phyloP scores from a whole-genome alignment of 1,140 invertebrate genomes.

The Mercenaria mercenaria region DNA sequence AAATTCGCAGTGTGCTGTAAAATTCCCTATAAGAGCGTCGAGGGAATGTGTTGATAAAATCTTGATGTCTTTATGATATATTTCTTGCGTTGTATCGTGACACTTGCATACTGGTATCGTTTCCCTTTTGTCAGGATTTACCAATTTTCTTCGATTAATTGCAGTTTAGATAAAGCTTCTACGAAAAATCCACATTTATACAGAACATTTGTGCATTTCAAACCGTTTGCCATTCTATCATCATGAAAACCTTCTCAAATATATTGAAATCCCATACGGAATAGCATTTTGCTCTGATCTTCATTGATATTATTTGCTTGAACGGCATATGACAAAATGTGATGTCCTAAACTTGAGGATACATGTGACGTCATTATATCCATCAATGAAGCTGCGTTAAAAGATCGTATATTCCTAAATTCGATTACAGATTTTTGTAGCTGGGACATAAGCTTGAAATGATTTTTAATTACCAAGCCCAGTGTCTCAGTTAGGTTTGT shows the following conservation, averaged over 20 bases:
- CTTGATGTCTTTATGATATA: neutral
- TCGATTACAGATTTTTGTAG: neutral
- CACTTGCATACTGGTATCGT: neutral
- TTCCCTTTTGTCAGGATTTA: neutral
- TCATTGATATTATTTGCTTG: neutral
- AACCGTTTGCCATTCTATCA: neutral
- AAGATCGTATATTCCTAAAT: neutral
- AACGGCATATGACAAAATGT: neutral
- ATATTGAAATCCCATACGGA: neutral
- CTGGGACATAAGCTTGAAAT: neutral
- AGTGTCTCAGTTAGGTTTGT: neutral
- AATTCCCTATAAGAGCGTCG: neutral
- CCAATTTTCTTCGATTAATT: neutral
- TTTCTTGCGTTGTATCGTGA: neutral
- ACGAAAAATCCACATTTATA: neutral
- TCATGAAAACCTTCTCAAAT: neutral
- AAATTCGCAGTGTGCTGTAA: neutral
- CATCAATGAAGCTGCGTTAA: neutral
- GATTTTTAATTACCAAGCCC: neutral
- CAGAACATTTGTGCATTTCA: neutral
- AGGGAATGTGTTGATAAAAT: neutral
- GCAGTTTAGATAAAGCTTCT: neutral
- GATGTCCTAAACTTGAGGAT: neutral
- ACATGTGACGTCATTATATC: neutral
- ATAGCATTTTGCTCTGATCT: neutral